Evolutionary conservation across 2,797 vertebrate genomes (phyloP), one percentile per base, ranked within the genome.

Genomic region (Adelosebastes latens): DNA sequence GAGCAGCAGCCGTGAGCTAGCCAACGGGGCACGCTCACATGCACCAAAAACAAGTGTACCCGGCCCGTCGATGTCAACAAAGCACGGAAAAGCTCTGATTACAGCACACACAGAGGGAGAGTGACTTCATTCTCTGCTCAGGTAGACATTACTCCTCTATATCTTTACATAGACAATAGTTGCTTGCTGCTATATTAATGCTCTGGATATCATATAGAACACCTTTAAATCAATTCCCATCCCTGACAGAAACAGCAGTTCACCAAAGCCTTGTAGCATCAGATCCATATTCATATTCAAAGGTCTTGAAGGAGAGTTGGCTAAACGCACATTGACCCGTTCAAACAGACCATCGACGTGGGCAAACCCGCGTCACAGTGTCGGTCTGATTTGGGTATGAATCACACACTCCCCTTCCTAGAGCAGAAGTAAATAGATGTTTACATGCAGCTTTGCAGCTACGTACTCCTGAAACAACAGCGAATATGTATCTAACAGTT

Each of bases 401-500:
- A 58, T 81, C 84, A 85, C 77, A 79, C 65, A 20, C 60, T 75
- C 52, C 58, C n/a, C 32, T 75, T 67, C 53, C 46, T n/a, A 10
- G 12, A 27, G 20, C 42, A 53, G 59, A 80, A 53, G 64, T 59
- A 79, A 82, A 56, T 59, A 8, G 0, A 53, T 53, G 49, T 72
- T 74, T 24, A 32, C 36, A 20, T 22, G 55, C 11, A 55, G 49
- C 60, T 70, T n/a, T 39, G 31, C 46, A 56, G 27, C 69, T 24
- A 2, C 3, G 1, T 12, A 27, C 36, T 55, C 11, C 52, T 52
- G 27, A 42, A 79, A 46, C 22, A 8, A 14, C 22, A 14, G 14
- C 6, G 7, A 12, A 12, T 22, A 10, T 16, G 8, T 24, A 16
- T 64, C 16, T 7, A 14, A 10, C 13, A 53, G 14, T 31, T 59